Conservation (phyloP, 30 jellyfish, hydroid and myxozoan species). For the Hydractinia echinata region DNA sequence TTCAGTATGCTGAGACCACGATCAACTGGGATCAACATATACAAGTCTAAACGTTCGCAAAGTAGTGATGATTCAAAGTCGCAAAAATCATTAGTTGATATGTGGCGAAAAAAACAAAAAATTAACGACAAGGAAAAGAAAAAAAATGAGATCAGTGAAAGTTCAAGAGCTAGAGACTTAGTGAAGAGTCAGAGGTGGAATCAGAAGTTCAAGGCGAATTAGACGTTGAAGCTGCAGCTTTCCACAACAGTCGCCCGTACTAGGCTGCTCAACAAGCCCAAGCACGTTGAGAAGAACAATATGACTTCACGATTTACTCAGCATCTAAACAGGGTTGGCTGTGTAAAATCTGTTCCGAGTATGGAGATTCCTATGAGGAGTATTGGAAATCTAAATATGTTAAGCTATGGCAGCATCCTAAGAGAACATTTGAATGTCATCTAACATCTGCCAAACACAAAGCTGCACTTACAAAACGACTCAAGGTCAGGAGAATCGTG, state of each 20-base stretch:
- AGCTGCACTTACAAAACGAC: slow-evolving; percentile 13
- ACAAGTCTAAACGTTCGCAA: too few species aligned
- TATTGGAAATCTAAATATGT: slow-evolving; percentile 5
- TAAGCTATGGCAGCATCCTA: slow-evolving; percentile 18
- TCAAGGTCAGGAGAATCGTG: neutral
- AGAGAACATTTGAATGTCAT: neutral
- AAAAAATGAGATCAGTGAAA: neutral
- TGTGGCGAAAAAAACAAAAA: too few species aligned
- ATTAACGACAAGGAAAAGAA: slow-evolving; percentile 4
- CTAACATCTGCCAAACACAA: too few species aligned
- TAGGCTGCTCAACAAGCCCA: slow-evolving; percentile 24
- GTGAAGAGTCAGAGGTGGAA: too few species aligned
- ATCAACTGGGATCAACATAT: slow-evolving; percentile 21
- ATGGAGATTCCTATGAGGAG: slow-evolving; percentile 15
- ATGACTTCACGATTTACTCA: neutral
- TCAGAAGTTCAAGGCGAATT: neutral
- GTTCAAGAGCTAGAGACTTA: neutral
- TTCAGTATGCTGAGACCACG: slow-evolving; percentile 17
- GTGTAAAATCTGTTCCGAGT: slow-evolving; percentile 22
- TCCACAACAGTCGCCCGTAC: slow-evolving; percentile 14
- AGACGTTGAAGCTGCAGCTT: neutral
- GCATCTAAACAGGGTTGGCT: slow-evolving; percentile 37
- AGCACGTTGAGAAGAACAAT: too few species aligned
- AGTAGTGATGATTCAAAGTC: too few species aligned
- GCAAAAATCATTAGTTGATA: too few species aligned